Base-by-base conservation (phyloP, 2,113 vertebrate species). In the Sapayoa aenigma region DNA sequence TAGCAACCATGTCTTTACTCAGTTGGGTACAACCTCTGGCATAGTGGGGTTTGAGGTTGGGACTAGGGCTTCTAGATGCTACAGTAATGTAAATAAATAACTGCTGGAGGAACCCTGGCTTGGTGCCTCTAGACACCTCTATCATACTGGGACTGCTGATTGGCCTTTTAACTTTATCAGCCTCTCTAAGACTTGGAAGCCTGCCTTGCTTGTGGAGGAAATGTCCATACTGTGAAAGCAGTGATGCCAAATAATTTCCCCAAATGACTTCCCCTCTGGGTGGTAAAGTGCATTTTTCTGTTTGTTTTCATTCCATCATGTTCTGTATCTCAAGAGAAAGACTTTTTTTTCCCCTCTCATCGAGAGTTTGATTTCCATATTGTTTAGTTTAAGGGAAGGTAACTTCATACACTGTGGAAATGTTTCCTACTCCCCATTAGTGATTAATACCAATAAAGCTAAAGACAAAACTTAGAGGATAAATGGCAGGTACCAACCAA, bases 211-310 rank as follows among this genome's bases (percentile, higher is more conserved):
- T 90, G 8, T 33, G 82, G 73, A 75, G 95, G 95, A 96, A 97
- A 87, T 92, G 80, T 96, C 95, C 94, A 22, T 75, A 82, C 90
- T 90, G 93, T 87, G 86, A 91, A 78, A 75, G 88, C 65, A 84
- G 39, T 33, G 66, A 79, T 92, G 94, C 94, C 94, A 96, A 87
- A 90, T 82, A 25, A 82, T 96, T 93, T 95, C 80, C 95, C 92
- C 30, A 82, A 62, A 90, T 0, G 4, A 89, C 73, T 95, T 95
- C 93, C 80, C 69, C 93, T 92, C 93, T 96, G 93, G 87, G 95
- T 96, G 93, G 96, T 96, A 95, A 95, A 97, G 62, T 84, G 84
- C 95, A 89, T 94, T 93, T 97, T 94, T 96, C 83, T 93, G 83
- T 60, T 97, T 96, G 91, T 96, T 97, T 97, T 94, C 90, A 95